Conservation (phyloP, 2,888 invertebrate genomes). For the Eupithecia pulchellata region DNA sequence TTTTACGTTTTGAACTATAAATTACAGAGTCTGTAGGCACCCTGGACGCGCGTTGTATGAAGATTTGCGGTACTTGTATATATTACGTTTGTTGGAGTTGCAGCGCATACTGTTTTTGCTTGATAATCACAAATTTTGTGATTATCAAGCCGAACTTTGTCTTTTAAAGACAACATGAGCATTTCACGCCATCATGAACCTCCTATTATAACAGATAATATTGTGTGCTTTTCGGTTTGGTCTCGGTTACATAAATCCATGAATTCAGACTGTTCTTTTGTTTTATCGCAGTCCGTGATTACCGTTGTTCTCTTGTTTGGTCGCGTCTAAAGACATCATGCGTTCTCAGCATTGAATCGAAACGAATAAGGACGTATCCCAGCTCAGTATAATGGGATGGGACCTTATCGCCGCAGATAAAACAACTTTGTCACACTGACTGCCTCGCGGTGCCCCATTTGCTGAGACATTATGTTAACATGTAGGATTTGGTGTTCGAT, state of each 20-base stretch:
- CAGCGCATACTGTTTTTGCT: background rate
- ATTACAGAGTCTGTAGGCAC: background rate
- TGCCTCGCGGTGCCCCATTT: conserved; percentile 71
- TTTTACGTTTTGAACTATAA: background rate
- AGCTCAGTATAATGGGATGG: conserved; percentile 54
- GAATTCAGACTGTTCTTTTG: background rate
- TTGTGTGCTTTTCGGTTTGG: too few relatives aligned
- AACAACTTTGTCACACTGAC: conserved; percentile 76
- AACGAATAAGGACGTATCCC: conserved; percentile 14
- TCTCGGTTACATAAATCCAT: too few relatives aligned
- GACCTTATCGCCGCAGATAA: conserved; percentile 73
- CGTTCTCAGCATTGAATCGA: background rate
- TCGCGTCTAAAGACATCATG: background rate
- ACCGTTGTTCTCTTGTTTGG: background rate
- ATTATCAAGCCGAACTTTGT: too few relatives aligned
- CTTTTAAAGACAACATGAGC: too few relatives aligned
- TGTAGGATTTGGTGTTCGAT: conserved; percentile 65
- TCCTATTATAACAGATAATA: too few relatives aligned
- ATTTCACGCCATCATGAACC: too few relatives aligned
- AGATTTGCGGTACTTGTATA: background rate
- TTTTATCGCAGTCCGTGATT: background rate
- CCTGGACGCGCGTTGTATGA: background rate
- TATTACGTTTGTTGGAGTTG: background rate
- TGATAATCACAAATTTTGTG: too few relatives aligned
- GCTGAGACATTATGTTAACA: conserved; percentile 75